These are phyloP conservation scores for Chromis chromis DNA, from an alignment of 2,797 vertebrate species.

Conservation along the genomic window DNA sequence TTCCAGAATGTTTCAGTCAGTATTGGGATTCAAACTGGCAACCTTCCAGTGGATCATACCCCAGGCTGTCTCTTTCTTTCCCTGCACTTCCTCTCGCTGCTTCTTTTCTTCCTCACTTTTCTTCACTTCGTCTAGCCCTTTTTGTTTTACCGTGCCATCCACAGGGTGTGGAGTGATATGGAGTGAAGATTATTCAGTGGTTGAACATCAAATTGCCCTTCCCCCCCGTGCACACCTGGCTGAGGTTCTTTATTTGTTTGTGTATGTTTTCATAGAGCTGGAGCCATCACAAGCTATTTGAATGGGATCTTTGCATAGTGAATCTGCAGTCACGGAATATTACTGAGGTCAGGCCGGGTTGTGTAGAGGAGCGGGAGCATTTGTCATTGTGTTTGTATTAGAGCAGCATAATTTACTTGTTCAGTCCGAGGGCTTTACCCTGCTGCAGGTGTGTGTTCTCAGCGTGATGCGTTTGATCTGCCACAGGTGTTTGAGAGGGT, in stretches of 20 bases:
- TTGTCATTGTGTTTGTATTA: slow-evolving; percentile 46
- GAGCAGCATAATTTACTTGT: slow-evolving; percentile 65
- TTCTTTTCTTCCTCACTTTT: slow-evolving; percentile 1
- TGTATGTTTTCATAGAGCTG: slow-evolving; percentile 40
- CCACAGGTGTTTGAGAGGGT: slow-evolving; percentile 66
- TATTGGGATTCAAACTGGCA: slow-evolving; percentile 53
- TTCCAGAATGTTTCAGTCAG: slow-evolving; percentile 32
- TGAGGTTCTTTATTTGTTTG: slow-evolving; percentile 50
- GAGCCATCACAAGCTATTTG: slow-evolving; percentile 51
- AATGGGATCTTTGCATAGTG: slow-evolving; percentile 68
- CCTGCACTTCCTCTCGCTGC: background rate
- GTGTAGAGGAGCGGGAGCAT: slow-evolving; percentile 24
- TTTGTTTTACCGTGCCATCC: slow-evolving; percentile 3
- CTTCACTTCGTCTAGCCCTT: slow-evolving; percentile 2
- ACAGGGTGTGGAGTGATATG: slow-evolving; percentile 4
- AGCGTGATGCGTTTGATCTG: slow-evolving; percentile 70
- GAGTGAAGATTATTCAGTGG: slow-evolving; percentile 19
- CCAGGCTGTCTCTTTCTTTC: slow-evolving; percentile 28
- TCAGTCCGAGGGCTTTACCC: slow-evolving; percentile 48
- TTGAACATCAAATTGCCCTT: slow-evolving; percentile 9
- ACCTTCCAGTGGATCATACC: slow-evolving; percentile 47
- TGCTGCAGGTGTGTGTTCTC: slow-evolving; percentile 73
- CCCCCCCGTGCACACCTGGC: slow-evolving; percentile 32
- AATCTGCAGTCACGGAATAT: slow-evolving; percentile 46
- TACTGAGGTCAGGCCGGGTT: slow-evolving; percentile 45